Conservation (phyloP, 2,888 invertebrate genomes). For the Megaustenia siamemsis region DNA sequence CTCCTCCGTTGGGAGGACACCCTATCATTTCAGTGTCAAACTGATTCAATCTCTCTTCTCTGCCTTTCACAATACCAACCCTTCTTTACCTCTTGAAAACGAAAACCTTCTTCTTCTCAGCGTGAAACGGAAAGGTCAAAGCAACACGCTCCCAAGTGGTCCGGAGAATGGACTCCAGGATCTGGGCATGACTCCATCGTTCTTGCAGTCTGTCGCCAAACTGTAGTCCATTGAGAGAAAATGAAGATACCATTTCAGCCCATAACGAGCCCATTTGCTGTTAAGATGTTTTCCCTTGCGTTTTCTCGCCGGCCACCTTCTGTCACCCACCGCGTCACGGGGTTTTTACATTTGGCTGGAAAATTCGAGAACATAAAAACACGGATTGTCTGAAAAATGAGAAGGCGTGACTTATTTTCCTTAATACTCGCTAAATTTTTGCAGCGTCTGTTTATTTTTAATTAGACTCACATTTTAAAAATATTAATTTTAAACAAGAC, state of each 20-base stretch:
- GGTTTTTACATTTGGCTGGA: background rate
- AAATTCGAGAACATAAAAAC: background rate
- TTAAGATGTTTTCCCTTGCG: slow-evolving; percentile 39
- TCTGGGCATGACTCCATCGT: slow-evolving; percentile 13
- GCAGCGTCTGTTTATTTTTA: no score
- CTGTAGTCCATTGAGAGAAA: slow-evolving; percentile 15
- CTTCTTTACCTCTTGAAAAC: slow-evolving; percentile 3
- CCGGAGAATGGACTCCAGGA: background rate
- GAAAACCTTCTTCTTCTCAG: background rate
- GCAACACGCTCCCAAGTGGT: background rate
- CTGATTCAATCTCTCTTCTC: slow-evolving; percentile 20
- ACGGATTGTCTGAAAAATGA: no score
- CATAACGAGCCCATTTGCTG: slow-evolving; percentile 38
- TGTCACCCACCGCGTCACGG: slow-evolving; percentile 2
- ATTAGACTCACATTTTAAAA: no score
- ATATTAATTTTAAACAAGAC: no score
- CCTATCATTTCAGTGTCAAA: slow-evolving; percentile 36
- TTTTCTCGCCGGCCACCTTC: background rate
- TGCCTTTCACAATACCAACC: background rate
- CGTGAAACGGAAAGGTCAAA: slow-evolving; percentile 12
- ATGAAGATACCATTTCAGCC: slow-evolving; percentile 42
- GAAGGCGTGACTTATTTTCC: no score
- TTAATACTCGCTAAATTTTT: no score
- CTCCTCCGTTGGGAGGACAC: background rate
- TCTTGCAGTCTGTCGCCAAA: slow-evolving; percentile 41